Evolutionary conservation across 2,113 vertebrate genomes (phyloP).

Genomic region (Athene noctua): DNA sequence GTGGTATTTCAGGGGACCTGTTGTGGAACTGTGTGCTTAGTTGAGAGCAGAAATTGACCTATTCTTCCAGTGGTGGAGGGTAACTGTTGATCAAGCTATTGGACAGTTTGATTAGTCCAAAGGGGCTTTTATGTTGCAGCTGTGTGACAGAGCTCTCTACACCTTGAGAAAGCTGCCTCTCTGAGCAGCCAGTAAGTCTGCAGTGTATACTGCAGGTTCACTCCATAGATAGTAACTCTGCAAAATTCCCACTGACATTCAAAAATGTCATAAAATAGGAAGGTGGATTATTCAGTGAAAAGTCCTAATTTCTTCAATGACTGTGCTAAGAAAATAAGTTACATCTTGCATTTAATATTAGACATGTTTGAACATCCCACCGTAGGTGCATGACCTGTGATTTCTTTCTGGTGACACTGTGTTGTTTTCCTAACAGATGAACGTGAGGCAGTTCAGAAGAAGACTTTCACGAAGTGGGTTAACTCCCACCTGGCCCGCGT

Average conservation of each 20-base stretch:
- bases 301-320: background rate
- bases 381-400: background rate
- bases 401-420: background rate
- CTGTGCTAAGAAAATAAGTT: background rate
- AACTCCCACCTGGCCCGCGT: conserved; percentile 93
- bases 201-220: background rate
- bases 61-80: background rate
- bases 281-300: background rate
- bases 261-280: background rate
- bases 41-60: background rate
- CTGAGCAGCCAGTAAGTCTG: background rate
- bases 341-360: background rate
- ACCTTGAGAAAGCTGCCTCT: background rate
- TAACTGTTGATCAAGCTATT: background rate
- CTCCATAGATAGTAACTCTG: background rate
- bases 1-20: background rate
- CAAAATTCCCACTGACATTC: background rate
- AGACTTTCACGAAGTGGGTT: conserved; percentile 97
- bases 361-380: background rate
- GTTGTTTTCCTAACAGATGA: conserved; percentile 79
- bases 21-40: background rate
- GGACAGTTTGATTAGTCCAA: background rate
- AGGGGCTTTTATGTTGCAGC: background rate
- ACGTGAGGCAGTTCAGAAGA: conserved; percentile 96
- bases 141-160: background rate